Base-by-base conservation (phyloP, 92 coral and sea anemone genomes). In the Epizoanthus stellaris region DNA sequence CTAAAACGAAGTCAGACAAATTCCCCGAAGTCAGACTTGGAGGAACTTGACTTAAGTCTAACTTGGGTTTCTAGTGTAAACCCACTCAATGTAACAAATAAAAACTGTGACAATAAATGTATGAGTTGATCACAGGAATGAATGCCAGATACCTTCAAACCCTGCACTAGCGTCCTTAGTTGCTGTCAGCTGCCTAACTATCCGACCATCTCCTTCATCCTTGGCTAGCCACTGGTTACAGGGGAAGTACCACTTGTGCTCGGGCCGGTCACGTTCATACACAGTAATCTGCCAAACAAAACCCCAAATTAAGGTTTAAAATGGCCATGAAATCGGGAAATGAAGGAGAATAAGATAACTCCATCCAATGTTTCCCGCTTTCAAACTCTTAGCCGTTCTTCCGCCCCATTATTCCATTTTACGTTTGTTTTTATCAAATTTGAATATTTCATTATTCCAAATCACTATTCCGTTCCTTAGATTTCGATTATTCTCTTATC, bases 201-300 rank as follows among this genome's bases (percentile, higher is more conserved):
- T 95, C 76, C 73, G 88, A 0, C 95, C 93, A 77, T 95, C 98
- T n/a, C 98, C 98, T 75, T 95, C 98, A 76, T 95, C 98, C 59
- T 92, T 93, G 6, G 97, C 95, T 85, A 95, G 64, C 98, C 98
- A 95, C 61, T 93, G 98, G 76, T 89, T 80, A 75, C 98, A 95
- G 1, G 98, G 98, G 70, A 95, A 95, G 74, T 88, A 95, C 60
- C 88, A 93, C 91, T 89, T 90, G 49, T 75, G 91, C 21, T 90
- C 89, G 52, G 92, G 92, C 79, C 85, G 64, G 82, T 94, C 91
- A 53, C 98, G 93, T 66, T 88, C 87, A 89, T 87, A 94, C 53
- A 94, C 95, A 40, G 87, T 91, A 8, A 90, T 82, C 96, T 91
- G 89, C 21, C 9, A 43, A 52, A 20, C 45, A 66, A 66, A 36